Base-by-base conservation (phyloP, 2,888 invertebrate species). In the Trachelus stipa region DNA sequence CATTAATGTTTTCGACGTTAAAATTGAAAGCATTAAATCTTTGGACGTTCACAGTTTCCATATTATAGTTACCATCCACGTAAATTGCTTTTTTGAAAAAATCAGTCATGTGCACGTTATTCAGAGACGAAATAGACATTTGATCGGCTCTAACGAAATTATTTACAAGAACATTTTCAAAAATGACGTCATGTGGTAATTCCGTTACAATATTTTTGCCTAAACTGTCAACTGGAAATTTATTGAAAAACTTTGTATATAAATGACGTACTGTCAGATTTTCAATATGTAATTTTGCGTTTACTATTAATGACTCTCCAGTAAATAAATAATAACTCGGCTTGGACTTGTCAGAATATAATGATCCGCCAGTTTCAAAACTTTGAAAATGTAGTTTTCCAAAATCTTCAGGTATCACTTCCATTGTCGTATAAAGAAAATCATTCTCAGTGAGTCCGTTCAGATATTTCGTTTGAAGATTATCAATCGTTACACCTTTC, bases 401-500 rank as follows among this genome's bases (percentile, higher is more conserved):
- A 9, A 85, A 85, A 23, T 76, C 73, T 11, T 81, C 77, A 0
- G 83, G 79, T 73, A 89, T 87, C 3, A 81, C 81, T 23, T 81
- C 34, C 1, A 71, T 76, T 12, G 80, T 82, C 0, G 86, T 88
- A n/a, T 87, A 87, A n/a, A 90, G 77, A 79, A 87, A 87, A 69
- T 90, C 86, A 3, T 83, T 68, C 11, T 86, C 79, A 1, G 75
- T 23, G 15, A 86, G 79, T 1, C 84, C 85, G 74, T 90, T 90
- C 12, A 90, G 69, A 40, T 85, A 85, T 23, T 80, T 74, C 0
- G 86, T 76, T 6, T 79, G 23, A 15, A 90, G 76, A 56, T 80
- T 79, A 75, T 90, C 88, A 30, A 90, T 85, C 1, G 79, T 84
- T 0, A 87, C 34, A 4, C 86, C 86, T 6, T 80, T 81, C 56